Evolutionary conservation across 2,113 vertebrate species (phyloP).

Genomic region (Entelurus aequoreus): DNA sequence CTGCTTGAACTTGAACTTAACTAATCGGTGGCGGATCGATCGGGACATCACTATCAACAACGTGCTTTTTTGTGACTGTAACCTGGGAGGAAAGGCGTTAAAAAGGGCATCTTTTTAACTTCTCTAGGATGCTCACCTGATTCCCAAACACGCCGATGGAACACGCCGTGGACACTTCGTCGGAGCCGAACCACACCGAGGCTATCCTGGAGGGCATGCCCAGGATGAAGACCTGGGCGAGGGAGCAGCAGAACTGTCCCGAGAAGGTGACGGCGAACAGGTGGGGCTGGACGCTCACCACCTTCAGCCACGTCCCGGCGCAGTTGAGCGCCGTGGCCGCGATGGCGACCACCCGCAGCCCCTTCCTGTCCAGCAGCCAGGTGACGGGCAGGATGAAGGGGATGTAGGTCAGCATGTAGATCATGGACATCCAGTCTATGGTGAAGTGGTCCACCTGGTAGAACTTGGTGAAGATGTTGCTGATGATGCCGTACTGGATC

Average conservation of each 20-base stretch:
- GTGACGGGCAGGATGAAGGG: conserved; percentile 90
- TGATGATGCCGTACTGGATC: conserved; percentile 93
- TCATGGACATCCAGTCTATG: conserved; percentile 96
- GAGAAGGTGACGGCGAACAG: conserved; percentile 84
- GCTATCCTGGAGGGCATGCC: conserved; percentile 92
- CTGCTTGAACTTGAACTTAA: too few species aligned
- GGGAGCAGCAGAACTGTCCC: conserved; percentile 83
- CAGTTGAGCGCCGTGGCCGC: conserved; percentile 83
- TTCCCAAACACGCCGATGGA: conserved; percentile 94
- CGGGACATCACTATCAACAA: too few species aligned
- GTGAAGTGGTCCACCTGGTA: conserved; percentile 80
- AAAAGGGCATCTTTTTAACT: too few species aligned
- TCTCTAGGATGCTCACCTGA: conserved; percentile 74
- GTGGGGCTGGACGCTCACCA: conserved; percentile 78
- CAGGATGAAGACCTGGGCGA: conserved; percentile 94
- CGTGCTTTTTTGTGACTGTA: too few species aligned
- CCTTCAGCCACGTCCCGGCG: conserved; percentile 89
- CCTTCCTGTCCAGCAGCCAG: conserved; percentile 88
- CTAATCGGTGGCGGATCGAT: too few species aligned
- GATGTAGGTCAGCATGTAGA: conserved; percentile 93
- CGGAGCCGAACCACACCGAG: conserved; percentile 91
- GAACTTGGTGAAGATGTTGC: conserved; percentile 82
- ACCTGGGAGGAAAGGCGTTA: too few species aligned
- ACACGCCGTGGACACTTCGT: conserved; percentile 92
- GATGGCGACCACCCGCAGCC: conserved; percentile 84